A percentile compares a stretch with the other conserved stretches of the same genome.
Conservation (phyloP, 2,113 vertebrate species). For the Hypocryptadius cinnamomeus region DNA sequence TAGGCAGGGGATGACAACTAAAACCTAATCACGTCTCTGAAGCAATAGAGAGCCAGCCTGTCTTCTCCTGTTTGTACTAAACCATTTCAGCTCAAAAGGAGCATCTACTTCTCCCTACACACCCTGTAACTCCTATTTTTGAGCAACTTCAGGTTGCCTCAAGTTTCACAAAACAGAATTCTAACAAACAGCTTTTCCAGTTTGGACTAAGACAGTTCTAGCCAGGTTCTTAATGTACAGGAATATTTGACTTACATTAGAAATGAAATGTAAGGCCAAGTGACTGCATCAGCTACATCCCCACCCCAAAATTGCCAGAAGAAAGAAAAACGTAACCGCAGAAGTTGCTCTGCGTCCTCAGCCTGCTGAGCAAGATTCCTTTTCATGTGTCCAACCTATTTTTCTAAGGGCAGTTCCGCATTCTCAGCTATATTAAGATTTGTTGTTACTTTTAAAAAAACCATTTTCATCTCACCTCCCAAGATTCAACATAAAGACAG, state of each 20-base stretch:
- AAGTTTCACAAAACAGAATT: not conserved
- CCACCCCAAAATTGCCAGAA: conserved; percentile 55
- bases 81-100: not conserved
- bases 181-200: not conserved
- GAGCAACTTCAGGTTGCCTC: not conserved
- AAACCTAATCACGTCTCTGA: not conserved
- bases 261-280: not conserved
- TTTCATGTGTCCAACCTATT: conserved; percentile 39
- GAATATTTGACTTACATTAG: not conserved
- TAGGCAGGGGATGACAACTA: not conserved
- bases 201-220: not conserved
- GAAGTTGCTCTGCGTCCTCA: conserved; percentile 36
- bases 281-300: conserved; percentile 5
- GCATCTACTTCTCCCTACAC: not conserved
- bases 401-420: conserved; percentile 66
- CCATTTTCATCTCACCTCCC: not conserved
- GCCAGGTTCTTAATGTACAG: not conserved
- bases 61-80: not conserved
- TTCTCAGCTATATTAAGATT: conserved; percentile 63
- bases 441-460: conserved; percentile 1
- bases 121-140: not conserved
- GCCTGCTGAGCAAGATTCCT: conserved; percentile 69
- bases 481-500: conserved; percentile 9
- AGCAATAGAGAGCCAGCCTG: not conserved
- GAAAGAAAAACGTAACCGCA: conserved; percentile 38